Conservation (phyloP, 1,140 invertebrate genomes). For the honey bee (Apis mellifera) region DNA sequence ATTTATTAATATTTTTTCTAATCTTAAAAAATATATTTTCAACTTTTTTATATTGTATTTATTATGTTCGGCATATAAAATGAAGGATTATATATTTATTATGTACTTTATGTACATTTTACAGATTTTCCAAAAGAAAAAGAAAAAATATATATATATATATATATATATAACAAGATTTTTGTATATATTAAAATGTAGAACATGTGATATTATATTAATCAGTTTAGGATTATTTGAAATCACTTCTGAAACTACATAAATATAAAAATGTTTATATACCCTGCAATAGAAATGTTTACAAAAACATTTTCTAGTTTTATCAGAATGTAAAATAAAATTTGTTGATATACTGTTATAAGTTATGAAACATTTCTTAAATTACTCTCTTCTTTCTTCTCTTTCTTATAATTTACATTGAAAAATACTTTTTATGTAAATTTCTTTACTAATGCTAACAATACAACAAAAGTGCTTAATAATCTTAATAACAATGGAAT, state of each 20-base stretch:
- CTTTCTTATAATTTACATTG: conserved; percentile 58
- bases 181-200: conserved; percentile 11
- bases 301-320: conserved; percentile 32
- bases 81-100: conserved; percentile 10
- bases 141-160: neutral
- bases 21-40: conserved; percentile 30
- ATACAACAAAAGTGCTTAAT: conserved; percentile 62
- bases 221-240: conserved; percentile 10
- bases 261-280: conserved; percentile 43
- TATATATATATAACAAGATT: conserved; percentile 22
- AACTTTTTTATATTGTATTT: conserved; percentile 29
- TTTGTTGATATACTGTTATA: conserved; percentile 14
- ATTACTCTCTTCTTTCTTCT: conserved; percentile 21
- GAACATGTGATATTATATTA: conserved; percentile 14
- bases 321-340: conserved; percentile 41
- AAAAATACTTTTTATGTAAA: conserved; percentile 70
- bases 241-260: conserved; percentile 13
- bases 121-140: conserved; percentile 18
- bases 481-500: conserved; percentile 75
- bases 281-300: conserved; percentile 29
- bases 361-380: conserved; percentile 51
- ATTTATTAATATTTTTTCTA: conserved; percentile 1
- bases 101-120: conserved; percentile 12
- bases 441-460: conserved; percentile 66
- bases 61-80: conserved; percentile 20